Conservation (phyloP, 2,888 invertebrate species). For the Tromatobia lineatoria region DNA sequence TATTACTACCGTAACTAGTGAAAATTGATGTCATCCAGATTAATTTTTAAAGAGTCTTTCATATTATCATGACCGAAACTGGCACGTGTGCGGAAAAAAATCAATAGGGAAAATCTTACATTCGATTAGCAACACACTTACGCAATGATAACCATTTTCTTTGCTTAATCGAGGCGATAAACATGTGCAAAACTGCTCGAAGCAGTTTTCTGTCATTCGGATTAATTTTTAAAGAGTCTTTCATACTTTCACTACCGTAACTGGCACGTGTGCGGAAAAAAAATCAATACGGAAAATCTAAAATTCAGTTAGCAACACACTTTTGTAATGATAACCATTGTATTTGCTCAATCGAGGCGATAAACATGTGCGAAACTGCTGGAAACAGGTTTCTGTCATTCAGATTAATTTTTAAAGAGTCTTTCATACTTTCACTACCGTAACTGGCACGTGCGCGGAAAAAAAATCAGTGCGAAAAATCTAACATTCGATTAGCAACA, state of each 20-base stretch:
- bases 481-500: conserved; percentile 55
- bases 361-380: conserved; percentile 16
- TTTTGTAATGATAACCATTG: conserved; percentile 16
- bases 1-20: neutral
- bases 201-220: conserved; percentile 8
- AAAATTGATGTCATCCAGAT: too few species aligned
- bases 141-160: conserved; percentile 18
- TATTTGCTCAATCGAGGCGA: conserved; percentile 14
- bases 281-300: conserved; percentile 29
- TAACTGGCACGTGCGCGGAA: conserved; percentile 49
- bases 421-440: neutral
- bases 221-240: neutral
- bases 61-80: too few species aligned
- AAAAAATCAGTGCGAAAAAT: conserved; percentile 39
- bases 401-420: neutral
- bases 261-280: conserved; percentile 57
- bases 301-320: conserved; percentile 51
- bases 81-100: conserved; percentile 61
- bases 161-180: conserved; percentile 21
- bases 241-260: neutral
- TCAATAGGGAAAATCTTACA: conserved; percentile 23
- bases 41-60: too few species aligned
- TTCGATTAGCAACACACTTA: conserved; percentile 53
- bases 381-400: conserved; percentile 1
- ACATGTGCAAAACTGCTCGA: conserved; percentile 2